phyloP scores from a whole-genome alignment of 2,888 invertebrate species.

The Liposcelis brunnea region DNA sequence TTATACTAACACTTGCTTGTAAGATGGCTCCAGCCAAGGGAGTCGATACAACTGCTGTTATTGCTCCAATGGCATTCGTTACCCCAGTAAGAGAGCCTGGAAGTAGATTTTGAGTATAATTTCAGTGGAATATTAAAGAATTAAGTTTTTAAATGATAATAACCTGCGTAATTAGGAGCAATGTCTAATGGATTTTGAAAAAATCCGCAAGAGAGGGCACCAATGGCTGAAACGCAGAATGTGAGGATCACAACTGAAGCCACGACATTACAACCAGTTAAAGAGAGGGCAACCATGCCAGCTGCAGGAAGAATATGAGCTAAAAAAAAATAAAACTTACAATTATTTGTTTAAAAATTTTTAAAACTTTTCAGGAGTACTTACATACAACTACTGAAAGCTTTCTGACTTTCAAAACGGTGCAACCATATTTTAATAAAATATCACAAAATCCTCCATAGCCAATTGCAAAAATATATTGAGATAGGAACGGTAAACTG shows the following conservation, averaged over 20 bases:
- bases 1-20: conserved; percentile 13
- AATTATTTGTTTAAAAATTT: too few species aligned
- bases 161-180: conserved; percentile 23
- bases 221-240: conserved; percentile 19
- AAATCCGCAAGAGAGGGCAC: conserved; percentile 21
- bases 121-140: neutral
- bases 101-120: neutral
- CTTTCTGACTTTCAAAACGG: conserved; percentile 14
- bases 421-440: conserved; percentile 13
- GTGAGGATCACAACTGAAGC: conserved; percentile 19
- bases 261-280: conserved; percentile 19
- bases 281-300: conserved; percentile 19
- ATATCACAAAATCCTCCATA: conserved; percentile 16
- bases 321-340: too few species aligned
- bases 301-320: conserved; percentile 20
- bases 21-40: conserved; percentile 16
- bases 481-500: conserved; percentile 16
- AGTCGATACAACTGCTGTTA: conserved; percentile 16
- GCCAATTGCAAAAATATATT: conserved; percentile 16
- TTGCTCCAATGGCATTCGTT: conserved; percentile 16
- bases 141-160: neutral
- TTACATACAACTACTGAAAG: conserved; percentile 16
- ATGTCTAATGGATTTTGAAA: conserved; percentile 23
- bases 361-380: too few species aligned
- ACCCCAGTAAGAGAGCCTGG: conserved; percentile 17